phyloP scores from a whole-genome alignment of 92 coral and sea anemone species.

The Palythoa heliodiscus region DNA sequence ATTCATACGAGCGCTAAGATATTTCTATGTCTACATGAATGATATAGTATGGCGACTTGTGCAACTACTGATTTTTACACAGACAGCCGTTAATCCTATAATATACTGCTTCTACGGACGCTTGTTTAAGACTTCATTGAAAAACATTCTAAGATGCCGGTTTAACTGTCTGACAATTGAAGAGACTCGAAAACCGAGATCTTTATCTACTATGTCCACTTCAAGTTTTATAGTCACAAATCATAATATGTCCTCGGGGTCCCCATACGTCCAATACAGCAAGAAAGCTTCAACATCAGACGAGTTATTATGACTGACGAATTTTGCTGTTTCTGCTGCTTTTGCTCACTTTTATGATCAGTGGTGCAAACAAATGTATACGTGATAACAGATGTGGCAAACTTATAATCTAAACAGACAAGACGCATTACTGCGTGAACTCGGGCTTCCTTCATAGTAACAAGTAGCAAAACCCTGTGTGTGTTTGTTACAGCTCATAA shows the following conservation, averaged over 20 bases:
- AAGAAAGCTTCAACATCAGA: not conserved
- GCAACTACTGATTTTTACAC: conserved; percentile 79
- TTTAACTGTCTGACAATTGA: conserved; percentile 39
- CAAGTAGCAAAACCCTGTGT: no score
- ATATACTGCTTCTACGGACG: conserved; percentile 84
- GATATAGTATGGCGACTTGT: conserved; percentile 68
- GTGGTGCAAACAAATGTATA: no score
- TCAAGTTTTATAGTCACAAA: conserved; percentile 18
- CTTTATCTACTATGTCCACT: conserved; percentile 7
- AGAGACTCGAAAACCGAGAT: conserved; percentile 22
- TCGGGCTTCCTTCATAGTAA: no score
- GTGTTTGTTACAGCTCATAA: no score
- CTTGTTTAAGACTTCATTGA: conserved; percentile 69
- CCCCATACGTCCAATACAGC: not conserved
- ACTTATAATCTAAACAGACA: no score
- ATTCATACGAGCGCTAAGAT: conserved; percentile 63
- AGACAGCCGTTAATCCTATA: conserved; percentile 80
- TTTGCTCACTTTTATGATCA: no score
- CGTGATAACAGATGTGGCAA: no score
- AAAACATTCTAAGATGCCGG: conserved; percentile 63
- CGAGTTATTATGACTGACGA: not conserved
- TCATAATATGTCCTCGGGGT: not conserved
- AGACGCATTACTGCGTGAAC: no score
- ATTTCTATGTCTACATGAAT: conserved; percentile 68
- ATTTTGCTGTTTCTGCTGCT: no score